phyloP scores from a whole-genome alignment of 1,140 invertebrate genomes.

The Drosophila repletoides region DNA sequence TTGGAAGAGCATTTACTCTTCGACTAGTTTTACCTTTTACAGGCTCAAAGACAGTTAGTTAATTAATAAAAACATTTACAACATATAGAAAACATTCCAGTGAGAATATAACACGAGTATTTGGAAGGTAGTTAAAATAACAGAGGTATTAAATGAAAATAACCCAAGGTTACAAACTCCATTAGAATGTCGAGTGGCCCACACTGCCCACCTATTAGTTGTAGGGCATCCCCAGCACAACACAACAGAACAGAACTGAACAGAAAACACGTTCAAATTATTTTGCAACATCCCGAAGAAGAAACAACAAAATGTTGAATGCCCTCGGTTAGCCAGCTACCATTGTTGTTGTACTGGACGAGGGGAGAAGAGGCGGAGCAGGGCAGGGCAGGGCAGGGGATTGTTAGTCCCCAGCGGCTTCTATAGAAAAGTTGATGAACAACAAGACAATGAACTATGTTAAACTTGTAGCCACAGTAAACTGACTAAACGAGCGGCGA shows the following conservation, averaged over 20 bases:
- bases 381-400: background rate
- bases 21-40: too few relatives aligned
- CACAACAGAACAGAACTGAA: too few relatives aligned
- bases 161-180: too few relatives aligned
- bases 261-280: slow-evolving; percentile 44
- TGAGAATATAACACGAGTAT: too few relatives aligned
- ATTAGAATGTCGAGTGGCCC: background rate
- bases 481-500: slow-evolving; percentile 25
- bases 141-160: too few relatives aligned
- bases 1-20: too few relatives aligned
- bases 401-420: slow-evolving; percentile 25
- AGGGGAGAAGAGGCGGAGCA: background rate
- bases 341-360: slow-evolving; percentile 13
- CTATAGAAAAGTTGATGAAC: slow-evolving; percentile 68
- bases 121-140: too few relatives aligned
- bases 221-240: slow-evolving; percentile 9
- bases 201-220: background rate
- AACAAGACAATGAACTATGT: slow-evolving; percentile 73
- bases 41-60: too few relatives aligned
- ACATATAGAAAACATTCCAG: too few relatives aligned
- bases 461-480: slow-evolving; percentile 56
- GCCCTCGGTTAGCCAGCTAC: slow-evolving; percentile 13
- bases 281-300: slow-evolving; percentile 40
- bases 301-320: slow-evolving; percentile 36
- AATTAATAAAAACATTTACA: too few relatives aligned